These are phyloP conservation scores for Rapana venosa DNA, from an alignment of 2,888 invertebrate genomes.

Conservation along the genomic window DNA sequence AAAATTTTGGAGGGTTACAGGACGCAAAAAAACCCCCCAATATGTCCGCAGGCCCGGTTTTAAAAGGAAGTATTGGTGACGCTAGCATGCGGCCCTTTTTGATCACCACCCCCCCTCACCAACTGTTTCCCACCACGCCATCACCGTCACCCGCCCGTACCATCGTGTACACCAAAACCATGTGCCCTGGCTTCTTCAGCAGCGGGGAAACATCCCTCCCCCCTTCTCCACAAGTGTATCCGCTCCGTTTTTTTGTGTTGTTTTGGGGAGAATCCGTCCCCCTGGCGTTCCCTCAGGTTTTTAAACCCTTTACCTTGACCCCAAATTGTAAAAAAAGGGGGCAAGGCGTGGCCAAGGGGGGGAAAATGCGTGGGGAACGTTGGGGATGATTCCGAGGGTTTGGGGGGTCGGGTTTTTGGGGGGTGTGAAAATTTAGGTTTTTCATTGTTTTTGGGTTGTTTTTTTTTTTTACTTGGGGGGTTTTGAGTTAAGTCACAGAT, in stretches of 20 bases:
- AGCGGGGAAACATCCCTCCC: slow-evolving; percentile 44
- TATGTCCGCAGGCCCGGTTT: slow-evolving; percentile 72
- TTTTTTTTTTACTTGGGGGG: no score
- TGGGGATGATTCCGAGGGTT: no score
- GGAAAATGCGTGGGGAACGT: background rate
- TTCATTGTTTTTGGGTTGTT: no score
- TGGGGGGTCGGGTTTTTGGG: background rate
- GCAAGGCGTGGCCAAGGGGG: background rate
- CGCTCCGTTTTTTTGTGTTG: slow-evolving; percentile 3
- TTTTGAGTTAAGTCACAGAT: no score
- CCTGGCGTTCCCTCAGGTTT: background rate
- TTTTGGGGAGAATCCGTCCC: background rate
- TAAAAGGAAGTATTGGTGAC: slow-evolving; percentile 76
- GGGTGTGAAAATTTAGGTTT: no score
- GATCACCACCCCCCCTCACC: slow-evolving; percentile 77
- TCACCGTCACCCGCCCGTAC: slow-evolving; percentile 75
- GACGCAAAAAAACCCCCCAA: slow-evolving; percentile 69
- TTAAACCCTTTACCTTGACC: background rate
- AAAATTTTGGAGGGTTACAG: slow-evolving; percentile 70
- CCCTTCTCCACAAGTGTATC: background rate
- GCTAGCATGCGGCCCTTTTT: slow-evolving; percentile 76
- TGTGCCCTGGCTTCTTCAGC: slow-evolving; percentile 61
- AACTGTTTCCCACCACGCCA: slow-evolving; percentile 77
- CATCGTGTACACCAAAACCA: slow-evolving; percentile 71
- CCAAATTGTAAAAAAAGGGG: background rate